Evolutionary conservation across 2,888 invertebrate species (phyloP).

Genomic region (Epiperipatus broadwayi): DNA sequence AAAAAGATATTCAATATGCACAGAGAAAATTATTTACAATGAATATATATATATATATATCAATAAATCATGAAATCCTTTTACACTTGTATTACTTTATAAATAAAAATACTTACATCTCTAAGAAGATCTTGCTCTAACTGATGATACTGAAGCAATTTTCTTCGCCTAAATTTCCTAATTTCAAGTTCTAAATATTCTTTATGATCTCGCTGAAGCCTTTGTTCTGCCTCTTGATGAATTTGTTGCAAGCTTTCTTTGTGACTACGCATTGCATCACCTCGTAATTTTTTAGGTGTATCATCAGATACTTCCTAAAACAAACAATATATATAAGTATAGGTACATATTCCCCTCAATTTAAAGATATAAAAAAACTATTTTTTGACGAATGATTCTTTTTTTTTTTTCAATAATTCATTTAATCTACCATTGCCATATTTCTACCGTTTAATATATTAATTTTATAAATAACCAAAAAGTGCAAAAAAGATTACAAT

Average conservation of each 20-base stretch:
- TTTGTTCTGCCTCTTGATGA: slow-evolving; percentile 73
- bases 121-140: slow-evolving; percentile 73
- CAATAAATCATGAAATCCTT: too few relatives aligned
- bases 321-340: neutral
- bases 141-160: slow-evolving; percentile 62
- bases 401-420: slow-evolving; percentile 8
- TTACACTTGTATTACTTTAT: too few relatives aligned
- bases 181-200: slow-evolving; percentile 79
- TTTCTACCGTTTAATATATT: too few relatives aligned
- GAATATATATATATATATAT: too few relatives aligned
- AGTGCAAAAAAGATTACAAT: too few relatives aligned
- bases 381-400: slow-evolving; percentile 6
- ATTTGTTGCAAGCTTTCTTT: slow-evolving; percentile 77
- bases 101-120: slow-evolving; percentile 49
- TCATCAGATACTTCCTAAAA: slow-evolving; percentile 65
- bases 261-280: slow-evolving; percentile 68
- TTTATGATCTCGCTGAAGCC: slow-evolving; percentile 65
- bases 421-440: too few relatives aligned
- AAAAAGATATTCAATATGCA: too few relatives aligned
- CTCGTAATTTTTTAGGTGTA: slow-evolving; percentile 70
- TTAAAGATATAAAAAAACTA: neutral
- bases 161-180: slow-evolving; percentile 72
- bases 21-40: too few relatives aligned
- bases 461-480: too few relatives aligned
- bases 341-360: neutral